A percentile compares a stretch with the other conserved stretches of the same genome.
These are phyloP conservation scores for Amphiprion ocellaris DNA, from an alignment of 2,113 vertebrate genomes.

Conservation along the genomic window DNA sequence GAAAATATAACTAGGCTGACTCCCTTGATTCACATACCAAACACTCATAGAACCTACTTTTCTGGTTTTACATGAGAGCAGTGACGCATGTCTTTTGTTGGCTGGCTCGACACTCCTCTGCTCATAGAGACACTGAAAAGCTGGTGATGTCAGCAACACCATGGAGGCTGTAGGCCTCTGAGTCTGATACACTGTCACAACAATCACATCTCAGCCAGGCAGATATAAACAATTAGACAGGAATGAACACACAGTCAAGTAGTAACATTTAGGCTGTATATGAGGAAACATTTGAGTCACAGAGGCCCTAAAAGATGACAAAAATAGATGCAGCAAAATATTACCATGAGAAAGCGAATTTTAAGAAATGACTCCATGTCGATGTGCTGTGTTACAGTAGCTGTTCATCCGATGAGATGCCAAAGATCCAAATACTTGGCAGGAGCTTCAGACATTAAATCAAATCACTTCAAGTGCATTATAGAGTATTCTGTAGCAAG, in stretches of 20 bases:
- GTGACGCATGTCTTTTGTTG: slow-evolving; percentile 73
- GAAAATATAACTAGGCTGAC: slow-evolving; percentile 36
- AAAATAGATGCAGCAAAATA: background rate
- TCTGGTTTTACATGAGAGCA: slow-evolving; percentile 77
- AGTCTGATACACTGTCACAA: slow-evolving; percentile 18
- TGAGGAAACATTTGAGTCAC: background rate
- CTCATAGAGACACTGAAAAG: slow-evolving; percentile 34
- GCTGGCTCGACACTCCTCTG: slow-evolving; percentile 70
- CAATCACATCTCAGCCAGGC: background rate
- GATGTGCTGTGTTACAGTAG: no score
- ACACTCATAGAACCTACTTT: slow-evolving; percentile 74
- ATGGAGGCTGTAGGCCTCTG: slow-evolving; percentile 1
- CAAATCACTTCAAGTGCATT: no score
- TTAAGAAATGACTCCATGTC: no score
- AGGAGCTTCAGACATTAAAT: no score
- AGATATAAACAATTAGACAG: background rate
- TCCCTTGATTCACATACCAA: slow-evolving; percentile 55
- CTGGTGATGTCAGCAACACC: slow-evolving; percentile 39
- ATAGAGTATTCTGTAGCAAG: no score
- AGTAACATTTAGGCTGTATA: background rate
- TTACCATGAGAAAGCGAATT: background rate
- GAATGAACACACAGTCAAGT: background rate
- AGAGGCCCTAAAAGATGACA: no score
- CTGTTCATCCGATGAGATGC: no score
- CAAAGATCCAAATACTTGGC: no score